Evolutionary conservation across 2,113 vertebrate species (phyloP).

Genomic region (Sterrhoptilus dennistouni): DNA sequence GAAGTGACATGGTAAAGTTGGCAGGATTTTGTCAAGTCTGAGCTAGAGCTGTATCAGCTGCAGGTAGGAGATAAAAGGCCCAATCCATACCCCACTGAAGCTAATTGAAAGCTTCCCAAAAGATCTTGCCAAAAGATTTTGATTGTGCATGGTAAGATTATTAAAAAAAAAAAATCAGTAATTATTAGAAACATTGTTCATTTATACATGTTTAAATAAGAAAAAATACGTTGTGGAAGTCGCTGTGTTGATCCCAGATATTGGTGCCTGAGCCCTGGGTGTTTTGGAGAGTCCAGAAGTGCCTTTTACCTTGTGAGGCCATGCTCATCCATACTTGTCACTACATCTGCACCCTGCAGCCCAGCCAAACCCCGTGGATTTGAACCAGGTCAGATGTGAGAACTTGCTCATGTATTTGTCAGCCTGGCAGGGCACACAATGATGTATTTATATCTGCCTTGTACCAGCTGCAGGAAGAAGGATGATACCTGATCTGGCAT

Average conservation of each 20-base stretch:
- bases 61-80: neutral
- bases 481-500: conserved; percentile 32
- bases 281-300: neutral
- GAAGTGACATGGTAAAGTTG: neutral
- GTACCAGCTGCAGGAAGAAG: conserved; percentile 29
- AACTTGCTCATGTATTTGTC: neutral
- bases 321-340: neutral
- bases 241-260: neutral
- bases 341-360: neutral
- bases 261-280: neutral
- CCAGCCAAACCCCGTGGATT: neutral
- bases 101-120: neutral
- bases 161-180: neutral
- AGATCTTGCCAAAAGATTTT: neutral
- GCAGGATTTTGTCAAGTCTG: neutral
- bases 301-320: neutral
- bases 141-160: neutral
- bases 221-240: neutral
- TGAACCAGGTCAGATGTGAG: neutral
- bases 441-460: conserved; percentile 18
- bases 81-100: neutral
- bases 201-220: neutral
- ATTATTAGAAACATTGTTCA: neutral
- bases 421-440: neutral
- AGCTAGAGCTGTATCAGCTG: neutral